Percentiles rank a stretch among this genome's conserved stretches.
phyloP scores from a whole-genome alignment of 2,888 invertebrate species.

The Aphodius sticticus region DNA sequence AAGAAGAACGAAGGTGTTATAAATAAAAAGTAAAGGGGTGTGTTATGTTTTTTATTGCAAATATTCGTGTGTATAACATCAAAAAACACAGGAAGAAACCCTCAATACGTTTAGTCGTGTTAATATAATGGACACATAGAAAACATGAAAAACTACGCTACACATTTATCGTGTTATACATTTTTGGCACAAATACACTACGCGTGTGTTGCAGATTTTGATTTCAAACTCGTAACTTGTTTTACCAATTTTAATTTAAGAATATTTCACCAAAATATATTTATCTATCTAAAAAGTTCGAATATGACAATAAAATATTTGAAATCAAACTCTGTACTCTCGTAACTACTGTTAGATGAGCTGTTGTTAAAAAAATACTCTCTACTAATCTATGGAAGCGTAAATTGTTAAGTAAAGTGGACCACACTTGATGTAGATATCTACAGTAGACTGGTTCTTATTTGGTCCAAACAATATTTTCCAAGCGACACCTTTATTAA shows the following conservation, averaged over 20 bases:
- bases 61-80: not conserved
- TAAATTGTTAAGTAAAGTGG: not conserved
- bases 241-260: not conserved
- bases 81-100: not conserved
- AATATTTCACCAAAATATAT: not conserved
- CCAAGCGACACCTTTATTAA: too few species aligned
- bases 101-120: not conserved
- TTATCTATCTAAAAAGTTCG: not conserved
- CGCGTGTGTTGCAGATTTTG: not conserved
- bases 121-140: not conserved
- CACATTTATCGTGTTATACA: not conserved
- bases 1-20: constrained; percentile 4
- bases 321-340: not conserved
- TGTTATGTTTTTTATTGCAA: not conserved
- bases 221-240: not conserved
- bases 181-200: not conserved
- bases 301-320: not conserved
- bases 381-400: not conserved
- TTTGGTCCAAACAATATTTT: too few species aligned
- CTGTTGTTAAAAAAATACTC: not conserved
- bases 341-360: not conserved
- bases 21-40: not conserved
- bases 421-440: not conserved
- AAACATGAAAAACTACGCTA: not conserved
- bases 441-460: too few species aligned